Percentiles rank a stretch among this genome's conserved stretches.
These are phyloP conservation scores for Empis stercorea DNA, from an alignment of 2,888 invertebrate species.

Conservation along the genomic window DNA sequence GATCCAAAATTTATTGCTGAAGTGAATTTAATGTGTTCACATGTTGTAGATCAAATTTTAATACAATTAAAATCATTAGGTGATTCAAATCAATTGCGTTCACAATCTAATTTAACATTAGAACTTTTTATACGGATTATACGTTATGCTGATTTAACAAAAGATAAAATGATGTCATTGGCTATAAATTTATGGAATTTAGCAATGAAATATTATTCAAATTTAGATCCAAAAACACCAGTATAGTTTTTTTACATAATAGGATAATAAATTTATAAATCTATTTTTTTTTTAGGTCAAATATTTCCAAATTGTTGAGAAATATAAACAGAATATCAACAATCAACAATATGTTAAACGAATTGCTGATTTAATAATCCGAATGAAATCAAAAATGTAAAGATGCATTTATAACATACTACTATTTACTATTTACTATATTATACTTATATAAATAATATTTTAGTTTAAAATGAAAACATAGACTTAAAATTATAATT, in stretches of 20 bases:
- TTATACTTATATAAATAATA: too few species aligned
- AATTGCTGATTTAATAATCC: slow-evolving; percentile 11
- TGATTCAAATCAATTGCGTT: slow-evolving; percentile 47
- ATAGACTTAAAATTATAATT: too few species aligned
- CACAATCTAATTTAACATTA: slow-evolving; percentile 59
- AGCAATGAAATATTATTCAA: slow-evolving; percentile 49
- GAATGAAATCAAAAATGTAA: slow-evolving; percentile 13
- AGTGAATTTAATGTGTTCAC: slow-evolving; percentile 61
- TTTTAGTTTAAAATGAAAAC: too few species aligned
- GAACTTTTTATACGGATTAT: slow-evolving; percentile 59
- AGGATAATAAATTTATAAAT: not conserved
- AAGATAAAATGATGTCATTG: slow-evolving; percentile 48
- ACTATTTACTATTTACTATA: too few species aligned
- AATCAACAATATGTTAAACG: slow-evolving; percentile 4
- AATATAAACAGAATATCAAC: not conserved
- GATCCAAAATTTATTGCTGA: slow-evolving; percentile 75
- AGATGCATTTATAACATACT: not conserved
- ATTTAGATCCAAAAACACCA: slow-evolving; percentile 41
- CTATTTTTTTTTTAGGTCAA: slow-evolving; percentile 7
- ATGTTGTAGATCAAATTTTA: slow-evolving; percentile 65
- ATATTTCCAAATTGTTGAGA: slow-evolving; percentile 9
- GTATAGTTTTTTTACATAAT: slow-evolving; percentile 23
- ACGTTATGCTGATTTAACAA: slow-evolving; percentile 48
- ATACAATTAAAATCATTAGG: slow-evolving; percentile 56
- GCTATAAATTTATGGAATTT: slow-evolving; percentile 74